Percentiles rank a stretch among this genome's conserved stretches.
phyloP scores from a whole-genome alignment of 1,140 invertebrate species.

The Anagrus nilaparvatae region DNA sequence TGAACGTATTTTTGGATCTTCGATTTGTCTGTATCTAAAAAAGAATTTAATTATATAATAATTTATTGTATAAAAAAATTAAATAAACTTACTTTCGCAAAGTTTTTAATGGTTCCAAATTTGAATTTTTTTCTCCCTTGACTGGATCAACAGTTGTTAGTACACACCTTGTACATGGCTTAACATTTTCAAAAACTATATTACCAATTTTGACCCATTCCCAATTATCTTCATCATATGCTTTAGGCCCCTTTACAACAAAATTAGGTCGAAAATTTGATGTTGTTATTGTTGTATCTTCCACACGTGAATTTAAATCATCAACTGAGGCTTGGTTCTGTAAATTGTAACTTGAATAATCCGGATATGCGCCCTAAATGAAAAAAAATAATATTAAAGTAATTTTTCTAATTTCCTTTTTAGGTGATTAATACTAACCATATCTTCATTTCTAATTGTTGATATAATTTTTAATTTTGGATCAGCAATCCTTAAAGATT shows the following conservation, averaged over 20 bases:
- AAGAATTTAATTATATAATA: too few species aligned
- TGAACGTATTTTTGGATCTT: constrained; percentile 25
- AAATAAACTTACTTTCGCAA: constrained; percentile 41
- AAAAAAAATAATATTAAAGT: background rate
- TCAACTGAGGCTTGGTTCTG: background rate
- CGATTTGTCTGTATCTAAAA: constrained; percentile 38
- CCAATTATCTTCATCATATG: background rate
- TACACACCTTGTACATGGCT: constrained; percentile 43
- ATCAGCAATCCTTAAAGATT: background rate
- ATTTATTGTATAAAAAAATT: too few species aligned
- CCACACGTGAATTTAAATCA: background rate
- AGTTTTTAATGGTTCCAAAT: constrained; percentile 47
- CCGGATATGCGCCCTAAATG: background rate
- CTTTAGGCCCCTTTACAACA: background rate
- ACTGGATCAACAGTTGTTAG: constrained; percentile 49
- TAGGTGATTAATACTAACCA: too few species aligned
- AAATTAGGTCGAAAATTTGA: background rate
- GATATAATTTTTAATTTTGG: background rate
- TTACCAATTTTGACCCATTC: background rate
- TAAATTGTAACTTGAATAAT: background rate
- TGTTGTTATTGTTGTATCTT: constrained; percentile 17
- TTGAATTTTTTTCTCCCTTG: constrained; percentile 40
- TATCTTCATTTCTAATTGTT: too few species aligned
- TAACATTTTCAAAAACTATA: background rate
- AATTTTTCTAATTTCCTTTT: too few species aligned